Base-by-base conservation (phyloP, 2,888 invertebrate species). In the Anodontia alba region DNA sequence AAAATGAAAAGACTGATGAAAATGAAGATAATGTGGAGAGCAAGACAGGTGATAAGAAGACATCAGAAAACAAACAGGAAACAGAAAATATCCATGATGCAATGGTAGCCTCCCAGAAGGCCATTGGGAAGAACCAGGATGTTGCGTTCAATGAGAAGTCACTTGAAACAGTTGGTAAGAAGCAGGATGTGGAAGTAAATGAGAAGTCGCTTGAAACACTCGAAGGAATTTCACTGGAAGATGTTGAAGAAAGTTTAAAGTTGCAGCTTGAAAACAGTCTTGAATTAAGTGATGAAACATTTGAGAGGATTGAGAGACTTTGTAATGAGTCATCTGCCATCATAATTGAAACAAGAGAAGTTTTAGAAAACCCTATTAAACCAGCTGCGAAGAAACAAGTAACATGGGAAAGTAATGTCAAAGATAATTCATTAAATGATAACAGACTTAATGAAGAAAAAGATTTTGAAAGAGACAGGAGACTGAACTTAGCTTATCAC, bases 391-490 rank as follows among this genome's bases (percentile, higher is more conserved):
- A 75, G 62, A 81, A 78, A 36, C 36, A 54, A 43, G 81, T 78
- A 31, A 73, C 81, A 12, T 82, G 77, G 76, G 80, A 80, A 43
- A 76, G 51, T 17, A 54, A 67, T 5, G 54, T 49, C 15, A 36
- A 74, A 10, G 76, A 82, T 46, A 68, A 76, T 33, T 43, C 67
- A 1, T 23, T 62, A 15, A 80, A 70, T 76, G 54, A 54, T 20
- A 54, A 54, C 26, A 54, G 5, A 54, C 26, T 54, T 23, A 54
- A 54, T 54, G 54, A 54, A 26, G 26, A 26, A 54, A 54, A 26
- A 54, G 26, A 26, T 26, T 26, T 54, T 8, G 54, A 54, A 54
- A 54, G 54, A 54, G 54, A 54, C 54, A 54, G 26, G n/a, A 54
- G 1, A 5, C 23, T 54, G 23, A 54, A 54, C 23, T 49, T 20